Conservation (phyloP, 2,113 vertebrate species). For the Brachionichthys hirsutus region DNA sequence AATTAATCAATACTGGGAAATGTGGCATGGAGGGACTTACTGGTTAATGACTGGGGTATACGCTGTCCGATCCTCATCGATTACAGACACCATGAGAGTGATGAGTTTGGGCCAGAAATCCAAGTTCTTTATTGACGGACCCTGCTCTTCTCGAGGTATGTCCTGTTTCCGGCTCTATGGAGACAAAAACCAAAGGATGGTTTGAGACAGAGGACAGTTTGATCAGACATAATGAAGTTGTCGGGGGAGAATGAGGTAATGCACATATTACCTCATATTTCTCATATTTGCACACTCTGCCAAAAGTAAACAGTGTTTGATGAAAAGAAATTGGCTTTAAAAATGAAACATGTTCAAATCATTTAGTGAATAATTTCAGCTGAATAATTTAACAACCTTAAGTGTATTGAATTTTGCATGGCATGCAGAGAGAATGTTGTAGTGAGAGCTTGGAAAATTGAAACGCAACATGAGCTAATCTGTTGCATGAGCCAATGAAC, state of each 20-base stretch:
- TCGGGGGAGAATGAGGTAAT: neutral
- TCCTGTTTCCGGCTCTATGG: slow-evolving; percentile 87
- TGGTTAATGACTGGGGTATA: slow-evolving; percentile 92
- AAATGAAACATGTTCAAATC: slow-evolving; percentile 47
- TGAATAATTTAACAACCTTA: slow-evolving; percentile 60
- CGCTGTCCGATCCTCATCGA: slow-evolving; percentile 91
- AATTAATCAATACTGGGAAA: too few relatives aligned
- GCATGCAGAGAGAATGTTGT: slow-evolving; percentile 8
- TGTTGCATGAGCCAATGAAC: slow-evolving; percentile 7
- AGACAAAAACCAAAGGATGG: slow-evolving; percentile 1
- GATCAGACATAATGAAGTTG: too few relatives aligned
- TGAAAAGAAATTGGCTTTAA: slow-evolving; percentile 40
- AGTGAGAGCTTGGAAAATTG: slow-evolving; percentile 17
- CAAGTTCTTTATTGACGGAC: slow-evolving; percentile 90
- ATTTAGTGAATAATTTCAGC: slow-evolving; percentile 43
- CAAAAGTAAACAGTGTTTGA: slow-evolving; percentile 17
- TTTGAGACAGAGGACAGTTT: neutral
- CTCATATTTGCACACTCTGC: slow-evolving; percentile 3
- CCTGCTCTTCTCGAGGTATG: slow-evolving; percentile 88
- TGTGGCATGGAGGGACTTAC: slow-evolving; percentile 76
- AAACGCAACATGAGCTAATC: slow-evolving; percentile 36
- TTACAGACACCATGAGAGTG: slow-evolving; percentile 92
- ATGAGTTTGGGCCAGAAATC: slow-evolving; percentile 96
- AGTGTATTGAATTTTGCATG: slow-evolving; percentile 40
- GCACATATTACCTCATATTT: neutral